Percentiles rank a stretch among this genome's conserved stretches.
Evolutionary conservation across 2,888 invertebrate species (phyloP).

Genomic region (Horisme vitalbata): DNA sequence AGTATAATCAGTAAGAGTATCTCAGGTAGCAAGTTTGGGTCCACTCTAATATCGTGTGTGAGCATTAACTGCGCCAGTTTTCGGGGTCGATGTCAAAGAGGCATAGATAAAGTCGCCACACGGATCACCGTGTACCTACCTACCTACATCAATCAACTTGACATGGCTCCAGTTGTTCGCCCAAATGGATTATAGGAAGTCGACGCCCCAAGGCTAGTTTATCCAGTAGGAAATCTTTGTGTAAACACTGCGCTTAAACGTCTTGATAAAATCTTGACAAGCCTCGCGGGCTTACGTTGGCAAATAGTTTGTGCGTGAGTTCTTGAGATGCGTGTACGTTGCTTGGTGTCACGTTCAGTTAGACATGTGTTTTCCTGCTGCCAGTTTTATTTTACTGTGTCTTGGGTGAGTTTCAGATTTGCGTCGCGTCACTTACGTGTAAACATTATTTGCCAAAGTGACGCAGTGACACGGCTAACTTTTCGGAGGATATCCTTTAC

Average conservation of each 20-base stretch:
- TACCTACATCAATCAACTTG: slow-evolving; percentile 77
- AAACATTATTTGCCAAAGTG: slow-evolving; percentile 75
- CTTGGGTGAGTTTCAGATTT: slow-evolving; percentile 71
- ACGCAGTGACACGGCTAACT: slow-evolving; percentile 65
- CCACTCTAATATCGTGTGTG: slow-evolving; percentile 46
- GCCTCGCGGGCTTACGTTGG: slow-evolving; percentile 20
- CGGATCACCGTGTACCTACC: slow-evolving; percentile 60
- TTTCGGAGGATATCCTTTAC: slow-evolving; percentile 58
- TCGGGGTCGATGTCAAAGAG: slow-evolving; percentile 58
- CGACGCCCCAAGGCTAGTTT: slow-evolving; percentile 47
- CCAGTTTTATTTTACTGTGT: slow-evolving; percentile 30
- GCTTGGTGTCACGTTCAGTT: slow-evolving; percentile 6
- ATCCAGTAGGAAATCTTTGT: slow-evolving; percentile 30
- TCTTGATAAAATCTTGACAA: slow-evolving; percentile 24
- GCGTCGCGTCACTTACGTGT: slow-evolving; percentile 67
- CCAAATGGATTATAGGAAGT: slow-evolving; percentile 80
- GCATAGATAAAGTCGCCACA: slow-evolving; percentile 69
- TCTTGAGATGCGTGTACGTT: slow-evolving; percentile 6
- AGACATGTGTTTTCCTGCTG: slow-evolving; percentile 25
- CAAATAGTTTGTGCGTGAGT: slow-evolving; percentile 25
- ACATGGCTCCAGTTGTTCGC: slow-evolving; percentile 78
- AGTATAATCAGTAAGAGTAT: not conserved
- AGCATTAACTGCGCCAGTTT: slow-evolving; percentile 56
- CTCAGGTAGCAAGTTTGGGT: slow-evolving; percentile 10
- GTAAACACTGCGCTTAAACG: slow-evolving; percentile 23